Conservation (phyloP, 2,888 invertebrate species). For the Caenorhabditis sinica region DNA sequence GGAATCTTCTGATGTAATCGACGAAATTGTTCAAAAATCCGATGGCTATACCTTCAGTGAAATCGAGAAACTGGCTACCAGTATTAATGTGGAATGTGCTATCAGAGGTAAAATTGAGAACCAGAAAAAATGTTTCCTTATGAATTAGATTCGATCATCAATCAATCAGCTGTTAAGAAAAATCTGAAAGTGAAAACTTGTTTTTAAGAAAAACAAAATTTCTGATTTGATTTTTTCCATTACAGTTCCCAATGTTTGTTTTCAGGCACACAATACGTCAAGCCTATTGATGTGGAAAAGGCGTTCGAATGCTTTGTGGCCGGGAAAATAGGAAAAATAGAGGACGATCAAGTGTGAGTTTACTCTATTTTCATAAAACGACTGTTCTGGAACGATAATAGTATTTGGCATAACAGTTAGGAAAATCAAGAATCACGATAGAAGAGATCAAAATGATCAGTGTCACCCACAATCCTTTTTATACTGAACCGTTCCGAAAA, state of each 20-base stretch:
- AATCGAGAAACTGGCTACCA: slow-evolving; percentile 60
- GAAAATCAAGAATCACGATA: not conserved
- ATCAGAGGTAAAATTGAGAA: slow-evolving; percentile 47
- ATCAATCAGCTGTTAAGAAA: no score
- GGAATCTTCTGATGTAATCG: slow-evolving; percentile 14
- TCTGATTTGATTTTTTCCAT: no score
- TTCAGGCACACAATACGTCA: slow-evolving; percentile 52
- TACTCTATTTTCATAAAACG: not conserved
- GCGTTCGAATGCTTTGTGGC: slow-evolving; percentile 60
- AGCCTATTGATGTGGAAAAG: slow-evolving; percentile 48
- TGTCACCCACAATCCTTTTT: not conserved
- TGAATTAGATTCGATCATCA: not conserved
- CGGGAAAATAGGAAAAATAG: slow-evolving; percentile 59
- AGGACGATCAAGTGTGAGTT: slow-evolving; percentile 58
- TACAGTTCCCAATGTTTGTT: no score
- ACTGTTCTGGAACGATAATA: slow-evolving; percentile 31
- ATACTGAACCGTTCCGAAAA: not conserved
- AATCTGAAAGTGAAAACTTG: no score
- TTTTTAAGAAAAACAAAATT: no score
- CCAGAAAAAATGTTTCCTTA: not conserved
- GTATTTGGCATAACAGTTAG: not conserved
- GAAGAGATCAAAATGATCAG: not conserved
- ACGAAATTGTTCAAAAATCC: slow-evolving; percentile 54
- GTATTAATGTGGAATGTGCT: slow-evolving; percentile 62
- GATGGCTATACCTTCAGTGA: slow-evolving; percentile 63